Conservation (phyloP, 1,140 invertebrate species). For the Drosophila tropicalis region DNA sequence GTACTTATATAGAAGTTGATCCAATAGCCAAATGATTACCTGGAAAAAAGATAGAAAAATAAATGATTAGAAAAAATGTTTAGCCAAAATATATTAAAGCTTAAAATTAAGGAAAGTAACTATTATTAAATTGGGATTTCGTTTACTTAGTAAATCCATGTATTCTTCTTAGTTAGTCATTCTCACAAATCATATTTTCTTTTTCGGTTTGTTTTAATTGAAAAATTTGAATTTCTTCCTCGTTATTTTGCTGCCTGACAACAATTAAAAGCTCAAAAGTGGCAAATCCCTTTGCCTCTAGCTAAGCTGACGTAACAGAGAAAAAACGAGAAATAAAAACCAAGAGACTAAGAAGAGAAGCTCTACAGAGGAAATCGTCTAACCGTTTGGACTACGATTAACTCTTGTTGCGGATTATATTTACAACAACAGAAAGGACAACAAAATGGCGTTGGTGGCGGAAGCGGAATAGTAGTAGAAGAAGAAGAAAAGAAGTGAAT, state of each 20-base stretch:
- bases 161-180: no score
- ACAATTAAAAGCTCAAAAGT: constrained; percentile 10
- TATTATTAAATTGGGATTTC: background rate
- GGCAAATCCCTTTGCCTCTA: background rate
- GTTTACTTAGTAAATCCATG: no score
- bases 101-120: background rate
- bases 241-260: background rate
- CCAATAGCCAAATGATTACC: constrained; percentile 27
- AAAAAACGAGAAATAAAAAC: background rate
- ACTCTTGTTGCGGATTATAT: constrained; percentile 7
- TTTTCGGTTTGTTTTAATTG: no score
- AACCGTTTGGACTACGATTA: constrained; percentile 4
- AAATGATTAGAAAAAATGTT: no score
- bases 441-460: background rate
- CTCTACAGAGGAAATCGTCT: constrained; percentile 2
- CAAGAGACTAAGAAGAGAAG: background rate
- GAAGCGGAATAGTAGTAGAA: background rate
- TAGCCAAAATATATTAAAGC: no score
- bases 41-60: constrained; percentile 18
- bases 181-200: no score
- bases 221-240: background rate
- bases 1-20: background rate
- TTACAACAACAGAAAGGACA: constrained; percentile 5
- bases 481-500: no score
- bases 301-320: background rate